Percentiles rank a stretch among this genome's conserved stretches.
Conservation (phyloP, 2,797 vertebrate species). For the Sebastes umbrosus region DNA sequence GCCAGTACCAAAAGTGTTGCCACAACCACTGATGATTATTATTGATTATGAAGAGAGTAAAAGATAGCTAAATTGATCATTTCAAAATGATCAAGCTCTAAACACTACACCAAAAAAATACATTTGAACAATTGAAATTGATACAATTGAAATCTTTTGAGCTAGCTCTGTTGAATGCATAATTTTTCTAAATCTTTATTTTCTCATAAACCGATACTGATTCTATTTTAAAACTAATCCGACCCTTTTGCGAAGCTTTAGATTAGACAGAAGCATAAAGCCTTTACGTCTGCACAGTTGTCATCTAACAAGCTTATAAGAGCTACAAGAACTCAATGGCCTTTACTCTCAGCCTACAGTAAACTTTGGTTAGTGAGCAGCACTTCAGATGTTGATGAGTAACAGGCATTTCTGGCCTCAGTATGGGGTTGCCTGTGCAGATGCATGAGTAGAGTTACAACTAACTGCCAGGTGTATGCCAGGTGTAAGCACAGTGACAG, state of each 20-base stretch:
- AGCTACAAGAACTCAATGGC: background rate
- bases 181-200: background rate
- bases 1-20: background rate
- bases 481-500: background rate
- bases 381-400: background rate
- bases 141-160: background rate
- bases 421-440: background rate
- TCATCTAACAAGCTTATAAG: conserved; percentile 1
- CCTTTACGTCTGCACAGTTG: background rate
- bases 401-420: background rate
- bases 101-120: background rate
- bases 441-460: background rate
- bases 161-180: background rate
- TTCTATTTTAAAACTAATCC: background rate
- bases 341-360: background rate
- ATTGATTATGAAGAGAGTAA: background rate
- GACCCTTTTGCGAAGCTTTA: background rate
- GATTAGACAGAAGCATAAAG: background rate
- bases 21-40: background rate
- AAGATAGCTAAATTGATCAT: background rate
- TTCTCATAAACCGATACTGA: background rate
- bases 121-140: background rate
- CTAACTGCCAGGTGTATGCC: background rate
- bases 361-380: background rate
- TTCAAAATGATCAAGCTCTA: background rate